Base-by-base conservation (phyloP, 2,113 vertebrate genomes). In the Ceyx cyanopectus region DNA sequence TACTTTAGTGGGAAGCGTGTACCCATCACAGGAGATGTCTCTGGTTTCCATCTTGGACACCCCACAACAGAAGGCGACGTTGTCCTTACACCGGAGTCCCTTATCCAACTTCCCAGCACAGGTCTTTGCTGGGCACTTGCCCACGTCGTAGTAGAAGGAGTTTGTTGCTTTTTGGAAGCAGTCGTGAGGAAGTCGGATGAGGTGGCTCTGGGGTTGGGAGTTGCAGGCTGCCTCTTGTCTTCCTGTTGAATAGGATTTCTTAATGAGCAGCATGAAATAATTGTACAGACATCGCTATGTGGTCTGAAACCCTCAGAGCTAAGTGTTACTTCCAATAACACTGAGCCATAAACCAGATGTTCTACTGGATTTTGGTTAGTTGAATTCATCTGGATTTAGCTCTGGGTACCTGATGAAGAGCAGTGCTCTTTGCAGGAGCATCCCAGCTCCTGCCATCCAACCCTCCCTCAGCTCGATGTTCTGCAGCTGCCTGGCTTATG, bases 131-230 rank as follows among this genome's bases (percentile, higher is more conserved):
- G 98, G 98, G 61, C 99, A 99, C 63, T 96, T 99, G 67, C 99
- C 99, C 81, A 99, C 98, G 0, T 99, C 96, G 0, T 99, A 99
- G 95, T 99, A 99, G 85, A 98, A 97, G 4, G 99, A 99, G 89
- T 98, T 96, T 14, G 98, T 99, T 87, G 95, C 92, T 72, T 98
- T 99, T 97, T 99, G 99, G 94, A 98, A 98, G 95, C 99, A 99
- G 92, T 99, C 99, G 0, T 98, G 98, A 62, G 99, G 99, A 85
- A 99, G 98, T 57, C 87, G 98, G 73, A 99, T 99, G 80, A 98
- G 97, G 92, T 99, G 97, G 76, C 97, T 97, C 92, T 99, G 98
- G 20, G 99, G 99, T 4, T 61, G 96, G 14, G 98, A 98, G 66
- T 98, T 95, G 89, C 99, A 99, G 26, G 99, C 96, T 84, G 96